A percentile compares a stretch with the other conserved stretches of the same genome.
Evolutionary conservation across 2,797 vertebrate genomes (phyloP).

Genomic region (Astyanax mexicanus): DNA sequence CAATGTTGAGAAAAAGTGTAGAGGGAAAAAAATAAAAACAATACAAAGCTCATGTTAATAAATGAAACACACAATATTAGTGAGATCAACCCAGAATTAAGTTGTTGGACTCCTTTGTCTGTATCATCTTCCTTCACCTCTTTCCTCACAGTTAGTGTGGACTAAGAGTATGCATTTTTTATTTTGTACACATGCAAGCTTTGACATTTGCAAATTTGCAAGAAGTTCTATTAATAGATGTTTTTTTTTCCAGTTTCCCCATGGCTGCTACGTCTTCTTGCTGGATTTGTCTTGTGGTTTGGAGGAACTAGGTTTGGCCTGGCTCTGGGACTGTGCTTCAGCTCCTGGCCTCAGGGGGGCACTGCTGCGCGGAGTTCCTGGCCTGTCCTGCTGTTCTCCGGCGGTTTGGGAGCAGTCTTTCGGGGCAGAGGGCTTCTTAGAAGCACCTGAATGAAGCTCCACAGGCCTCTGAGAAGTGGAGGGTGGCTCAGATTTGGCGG

Average conservation of each 20-base stretch:
- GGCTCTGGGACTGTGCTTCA: conserved; percentile 62
- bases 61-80: conserved; percentile 65
- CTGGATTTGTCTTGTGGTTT: conserved; percentile 77
- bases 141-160: conserved; percentile 68
- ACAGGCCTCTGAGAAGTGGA: conserved; percentile 40
- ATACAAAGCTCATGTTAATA: conserved; percentile 47
- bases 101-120: conserved; percentile 26
- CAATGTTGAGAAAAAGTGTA: conserved; percentile 28
- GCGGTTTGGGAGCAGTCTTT: conserved; percentile 65
- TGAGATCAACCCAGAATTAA: conserved; percentile 51
- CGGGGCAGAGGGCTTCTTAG: conserved; percentile 60
- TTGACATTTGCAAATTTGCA: background rate
- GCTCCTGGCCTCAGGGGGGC: conserved; percentile 60
- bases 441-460: conserved; percentile 58
- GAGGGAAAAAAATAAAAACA: conserved; percentile 47
- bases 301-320: conserved; percentile 49
- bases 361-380: conserved; percentile 58
- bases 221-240: background rate
- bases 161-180: conserved; percentile 20
- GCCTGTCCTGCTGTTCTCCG: conserved; percentile 58
- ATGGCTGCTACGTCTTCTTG: conserved; percentile 87
- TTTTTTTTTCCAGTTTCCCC: conserved; percentile 23
- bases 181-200: conserved; percentile 33
- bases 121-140: conserved; percentile 3
- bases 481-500: conserved; percentile 63